Evolutionary conservation across 2,888 invertebrate species (phyloP).

Genomic region (Teinopalpus imperialis): DNA sequence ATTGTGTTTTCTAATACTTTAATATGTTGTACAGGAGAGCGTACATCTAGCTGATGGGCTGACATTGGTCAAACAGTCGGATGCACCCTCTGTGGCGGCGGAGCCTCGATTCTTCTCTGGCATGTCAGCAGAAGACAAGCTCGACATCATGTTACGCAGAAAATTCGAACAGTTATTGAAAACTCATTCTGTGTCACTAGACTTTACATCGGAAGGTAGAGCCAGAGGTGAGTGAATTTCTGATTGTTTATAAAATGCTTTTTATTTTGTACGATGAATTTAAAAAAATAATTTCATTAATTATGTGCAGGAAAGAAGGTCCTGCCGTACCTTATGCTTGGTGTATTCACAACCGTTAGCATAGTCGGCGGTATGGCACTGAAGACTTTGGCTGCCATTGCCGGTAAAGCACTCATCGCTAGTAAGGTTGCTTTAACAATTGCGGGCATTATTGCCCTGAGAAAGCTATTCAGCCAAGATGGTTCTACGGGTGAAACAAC

Average conservation of each 20-base stretch:
- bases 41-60: slow-evolving; percentile 84
- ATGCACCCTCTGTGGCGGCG: slow-evolving; percentile 73
- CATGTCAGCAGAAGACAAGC: slow-evolving; percentile 79
- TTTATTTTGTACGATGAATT: no score
- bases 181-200: slow-evolving; percentile 84
- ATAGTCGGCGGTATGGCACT: slow-evolving; percentile 86
- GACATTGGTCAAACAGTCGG: slow-evolving; percentile 81
- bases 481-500: slow-evolving; percentile 83
- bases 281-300: slow-evolving; percentile 28
- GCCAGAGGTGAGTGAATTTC: slow-evolving; percentile 61
- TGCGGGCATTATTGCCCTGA: slow-evolving; percentile 86
- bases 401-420: slow-evolving; percentile 87
- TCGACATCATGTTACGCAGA: slow-evolving; percentile 73
- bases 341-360: slow-evolving; percentile 84
- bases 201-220: slow-evolving; percentile 79
- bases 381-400: slow-evolving; percentile 86
- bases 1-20: slow-evolving; percentile 47
- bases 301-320: slow-evolving; percentile 73
- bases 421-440: slow-evolving; percentile 88
- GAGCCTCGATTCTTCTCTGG: slow-evolving; percentile 82
- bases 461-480: slow-evolving; percentile 87
- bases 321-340: slow-evolving; percentile 82
- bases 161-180: slow-evolving; percentile 83
- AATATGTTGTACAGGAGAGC: slow-evolving; percentile 74
- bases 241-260: slow-evolving; percentile 3